Conservation (phyloP, 64 coral and sea anemone genomes). For the Pachyseris speciosa region DNA sequence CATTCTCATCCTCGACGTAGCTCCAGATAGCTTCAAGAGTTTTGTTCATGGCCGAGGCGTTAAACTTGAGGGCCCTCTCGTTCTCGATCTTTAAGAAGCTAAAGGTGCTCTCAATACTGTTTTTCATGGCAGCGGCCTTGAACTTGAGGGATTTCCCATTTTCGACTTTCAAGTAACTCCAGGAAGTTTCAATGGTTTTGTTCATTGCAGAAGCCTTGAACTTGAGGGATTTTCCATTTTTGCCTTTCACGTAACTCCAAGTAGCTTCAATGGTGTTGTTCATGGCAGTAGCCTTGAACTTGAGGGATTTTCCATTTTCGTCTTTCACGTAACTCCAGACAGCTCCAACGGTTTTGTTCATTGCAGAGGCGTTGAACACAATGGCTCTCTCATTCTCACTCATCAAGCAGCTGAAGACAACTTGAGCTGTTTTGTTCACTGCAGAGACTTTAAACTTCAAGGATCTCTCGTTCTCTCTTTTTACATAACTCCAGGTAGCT, state of each 20-base stretch:
- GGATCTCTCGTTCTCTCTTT: conserved; percentile 38
- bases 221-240: conserved; percentile 41
- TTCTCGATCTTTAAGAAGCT: conserved; percentile 49
- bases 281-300: conserved; percentile 63
- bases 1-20: conserved; percentile 9
- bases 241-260: conserved; percentile 33
- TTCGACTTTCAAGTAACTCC: conserved; percentile 60
- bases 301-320: conserved; percentile 38
- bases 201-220: conserved; percentile 77
- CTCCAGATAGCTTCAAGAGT: conserved; percentile 44
- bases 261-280: conserved; percentile 66
- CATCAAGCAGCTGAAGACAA: conserved; percentile 52
- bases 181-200: conserved; percentile 61
- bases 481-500: conserved; percentile 54
- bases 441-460: conserved; percentile 65
- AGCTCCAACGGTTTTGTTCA: conserved; percentile 67
- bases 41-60: conserved; percentile 77
- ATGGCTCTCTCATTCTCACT: conserved; percentile 46
- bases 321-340: conserved; percentile 56
- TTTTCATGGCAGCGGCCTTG: conserved; percentile 65
- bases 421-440: conserved; percentile 57
- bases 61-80: conserved; percentile 76
- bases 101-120: conserved; percentile 41
- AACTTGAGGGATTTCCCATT: conserved; percentile 75
- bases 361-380: conserved; percentile 25